phyloP scores from a whole-genome alignment of 2,113 vertebrate species.

The Cephalopholis sonnerati region DNA sequence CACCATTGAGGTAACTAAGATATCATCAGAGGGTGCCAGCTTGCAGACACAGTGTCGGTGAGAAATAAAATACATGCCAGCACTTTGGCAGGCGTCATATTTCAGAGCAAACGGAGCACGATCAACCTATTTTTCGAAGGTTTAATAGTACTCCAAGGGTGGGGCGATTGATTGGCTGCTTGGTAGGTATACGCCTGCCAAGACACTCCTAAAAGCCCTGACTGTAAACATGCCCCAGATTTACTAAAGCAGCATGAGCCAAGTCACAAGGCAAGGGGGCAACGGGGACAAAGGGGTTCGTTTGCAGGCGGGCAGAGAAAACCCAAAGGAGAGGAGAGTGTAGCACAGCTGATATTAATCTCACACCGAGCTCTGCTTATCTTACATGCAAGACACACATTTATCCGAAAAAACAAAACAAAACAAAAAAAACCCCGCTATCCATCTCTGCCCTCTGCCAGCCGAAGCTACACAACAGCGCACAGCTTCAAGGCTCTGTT shows the following conservation, averaged over 20 bases:
- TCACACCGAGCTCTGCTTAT: conserved; percentile 41
- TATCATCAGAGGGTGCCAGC: conserved; percentile 48
- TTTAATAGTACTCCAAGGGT: conserved; percentile 57
- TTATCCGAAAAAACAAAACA: background rate
- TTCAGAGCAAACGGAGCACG: conserved; percentile 33
- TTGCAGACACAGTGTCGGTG: conserved; percentile 26
- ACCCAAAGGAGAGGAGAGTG: conserved; percentile 40
- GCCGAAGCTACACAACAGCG: conserved; percentile 17
- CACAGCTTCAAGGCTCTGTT: conserved; percentile 53
- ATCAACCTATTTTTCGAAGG: conserved; percentile 36
- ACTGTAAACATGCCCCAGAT: conserved; percentile 78
- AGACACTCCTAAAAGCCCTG: conserved; percentile 56
- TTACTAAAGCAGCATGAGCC: conserved; percentile 70
- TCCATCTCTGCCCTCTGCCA: conserved; percentile 35
- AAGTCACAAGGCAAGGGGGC: conserved; percentile 73
- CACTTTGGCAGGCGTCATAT: conserved; percentile 51
- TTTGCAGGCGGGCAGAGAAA: conserved; percentile 36
- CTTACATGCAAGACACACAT: conserved; percentile 48
- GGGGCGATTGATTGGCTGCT: conserved; percentile 63
- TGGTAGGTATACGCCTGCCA: conserved; percentile 52
- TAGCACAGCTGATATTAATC: conserved; percentile 53
- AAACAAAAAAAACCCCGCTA: background rate
- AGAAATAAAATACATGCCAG: conserved; percentile 47
- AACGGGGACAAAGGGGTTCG: conserved; percentile 65
- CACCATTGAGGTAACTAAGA: conserved; percentile 48